These are phyloP conservation scores for Aegotheles bennettii DNA, from an alignment of 2,113 vertebrate genomes.

Conservation along the genomic window DNA sequence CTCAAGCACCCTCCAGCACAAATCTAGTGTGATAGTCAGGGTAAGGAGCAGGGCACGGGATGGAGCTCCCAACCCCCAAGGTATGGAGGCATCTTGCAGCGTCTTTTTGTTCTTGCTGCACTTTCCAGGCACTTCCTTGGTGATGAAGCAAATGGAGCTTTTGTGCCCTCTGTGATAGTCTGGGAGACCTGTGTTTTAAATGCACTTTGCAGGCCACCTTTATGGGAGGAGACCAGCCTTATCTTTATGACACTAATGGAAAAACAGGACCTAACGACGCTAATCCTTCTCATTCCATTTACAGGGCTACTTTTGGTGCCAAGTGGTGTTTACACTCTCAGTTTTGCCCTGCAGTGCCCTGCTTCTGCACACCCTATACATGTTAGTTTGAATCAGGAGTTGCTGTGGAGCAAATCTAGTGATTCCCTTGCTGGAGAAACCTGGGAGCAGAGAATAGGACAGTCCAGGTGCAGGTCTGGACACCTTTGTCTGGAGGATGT, in stretches of 20 bases:
- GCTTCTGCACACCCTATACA: rapidly evolving
- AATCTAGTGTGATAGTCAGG: background rate
- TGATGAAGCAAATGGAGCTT: slow-evolving; percentile 19
- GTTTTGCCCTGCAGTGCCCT: background rate
- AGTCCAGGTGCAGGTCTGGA: background rate
- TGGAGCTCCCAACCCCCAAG: background rate
- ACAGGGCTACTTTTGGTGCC: background rate
- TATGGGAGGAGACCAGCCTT: background rate
- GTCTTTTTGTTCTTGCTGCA: background rate
- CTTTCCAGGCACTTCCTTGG: background rate
- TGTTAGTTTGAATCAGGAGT: background rate
- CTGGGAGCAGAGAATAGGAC: background rate
- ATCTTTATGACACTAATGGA: slow-evolving; percentile 21
- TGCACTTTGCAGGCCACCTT: background rate
- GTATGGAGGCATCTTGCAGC: background rate
- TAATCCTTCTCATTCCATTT: background rate
- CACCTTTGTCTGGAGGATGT: background rate
- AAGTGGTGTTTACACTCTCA: background rate
- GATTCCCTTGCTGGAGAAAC: background rate
- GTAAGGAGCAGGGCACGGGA: background rate
- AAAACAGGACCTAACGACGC: slow-evolving; percentile 15
- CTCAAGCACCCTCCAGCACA: background rate
- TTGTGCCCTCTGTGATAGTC: background rate
- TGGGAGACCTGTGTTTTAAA: background rate
- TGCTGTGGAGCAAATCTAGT: background rate